A percentile compares a stretch with the other conserved stretches of the same genome.
Conservation (phyloP, 2,888 invertebrate genomes). For the Apotomis turbidana region DNA sequence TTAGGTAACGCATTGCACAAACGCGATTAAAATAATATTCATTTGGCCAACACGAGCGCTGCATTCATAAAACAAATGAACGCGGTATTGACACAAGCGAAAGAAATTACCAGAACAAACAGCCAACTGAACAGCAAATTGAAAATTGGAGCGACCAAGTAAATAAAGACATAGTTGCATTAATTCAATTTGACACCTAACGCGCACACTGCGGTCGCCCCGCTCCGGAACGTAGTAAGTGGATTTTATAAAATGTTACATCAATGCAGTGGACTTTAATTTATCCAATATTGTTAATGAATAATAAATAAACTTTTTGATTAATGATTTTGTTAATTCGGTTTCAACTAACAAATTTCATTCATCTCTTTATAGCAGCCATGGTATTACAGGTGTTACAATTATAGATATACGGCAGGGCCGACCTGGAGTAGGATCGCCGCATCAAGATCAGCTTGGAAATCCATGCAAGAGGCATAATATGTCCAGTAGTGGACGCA, state of each 20-base stretch:
- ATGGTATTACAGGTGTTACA: no score
- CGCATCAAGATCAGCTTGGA: no score
- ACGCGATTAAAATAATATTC: background rate
- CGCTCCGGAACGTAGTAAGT: background rate
- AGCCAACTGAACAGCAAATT: conserved; percentile 28
- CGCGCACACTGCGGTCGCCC: conserved; percentile 11
- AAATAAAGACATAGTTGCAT: conserved; percentile 38
- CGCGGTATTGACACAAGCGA: conserved; percentile 28
- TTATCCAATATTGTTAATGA: no score
- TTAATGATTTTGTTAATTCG: no score
- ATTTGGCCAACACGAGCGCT: conserved; percentile 8
- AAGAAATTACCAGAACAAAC: conserved; percentile 28
- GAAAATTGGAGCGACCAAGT: conserved; percentile 20
- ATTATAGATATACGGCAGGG: no score
- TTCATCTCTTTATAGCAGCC: no score
- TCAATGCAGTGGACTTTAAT: no score
- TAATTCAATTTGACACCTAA: conserved; percentile 40
- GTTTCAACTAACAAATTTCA: no score
- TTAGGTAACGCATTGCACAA: background rate
- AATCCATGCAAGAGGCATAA: no score
- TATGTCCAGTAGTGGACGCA: no score
- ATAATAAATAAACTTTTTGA: no score
- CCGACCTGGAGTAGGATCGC: no score
- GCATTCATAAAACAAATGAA: conserved; percentile 19
- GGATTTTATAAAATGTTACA: background rate